phyloP scores from a whole-genome alignment of 30 jellyfish, hydroid and myxozoan genomes.

The Clytia hemisphaerica region DNA sequence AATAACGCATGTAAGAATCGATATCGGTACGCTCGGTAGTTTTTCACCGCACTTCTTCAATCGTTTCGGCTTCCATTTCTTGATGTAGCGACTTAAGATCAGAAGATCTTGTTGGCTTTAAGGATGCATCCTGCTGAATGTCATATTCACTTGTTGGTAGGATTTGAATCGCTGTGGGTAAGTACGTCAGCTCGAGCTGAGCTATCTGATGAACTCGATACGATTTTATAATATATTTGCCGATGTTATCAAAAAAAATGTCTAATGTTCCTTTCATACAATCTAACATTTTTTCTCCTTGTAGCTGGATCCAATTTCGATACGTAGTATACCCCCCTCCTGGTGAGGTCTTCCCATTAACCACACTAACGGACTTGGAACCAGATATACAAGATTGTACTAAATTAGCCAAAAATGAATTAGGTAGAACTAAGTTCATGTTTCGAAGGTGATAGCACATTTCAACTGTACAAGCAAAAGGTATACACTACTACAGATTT shows the following conservation, averaged over 20 bases:
- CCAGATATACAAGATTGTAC: constrained; percentile 8
- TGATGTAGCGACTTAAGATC: not conserved
- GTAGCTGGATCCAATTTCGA: not conserved
- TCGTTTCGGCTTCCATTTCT: not conserved
- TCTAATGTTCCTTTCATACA: not conserved
- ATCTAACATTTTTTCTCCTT: not conserved
- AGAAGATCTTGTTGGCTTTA: not conserved
- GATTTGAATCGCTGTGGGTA: not conserved
- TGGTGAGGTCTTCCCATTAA: constrained; percentile 12
- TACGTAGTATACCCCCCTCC: constrained; percentile 11
- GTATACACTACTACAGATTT: too few species aligned
- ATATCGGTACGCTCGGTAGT: not conserved
- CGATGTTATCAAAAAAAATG: constrained; percentile 3
- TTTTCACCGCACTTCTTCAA: too few species aligned
- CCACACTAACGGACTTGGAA: constrained; percentile 6
- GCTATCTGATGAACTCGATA: too few species aligned
- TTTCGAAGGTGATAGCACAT: not conserved
- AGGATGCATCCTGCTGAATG: not conserved
- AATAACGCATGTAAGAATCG: too few species aligned
- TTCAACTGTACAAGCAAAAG: not conserved
- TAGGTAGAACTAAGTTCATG: not conserved
- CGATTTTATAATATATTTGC: constrained; percentile 1
- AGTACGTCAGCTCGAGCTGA: too few species aligned
- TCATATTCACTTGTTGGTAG: not conserved
- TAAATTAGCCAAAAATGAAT: not conserved